Conservation (phyloP, 2,797 vertebrate genomes). For the Malurus leucopterus region DNA sequence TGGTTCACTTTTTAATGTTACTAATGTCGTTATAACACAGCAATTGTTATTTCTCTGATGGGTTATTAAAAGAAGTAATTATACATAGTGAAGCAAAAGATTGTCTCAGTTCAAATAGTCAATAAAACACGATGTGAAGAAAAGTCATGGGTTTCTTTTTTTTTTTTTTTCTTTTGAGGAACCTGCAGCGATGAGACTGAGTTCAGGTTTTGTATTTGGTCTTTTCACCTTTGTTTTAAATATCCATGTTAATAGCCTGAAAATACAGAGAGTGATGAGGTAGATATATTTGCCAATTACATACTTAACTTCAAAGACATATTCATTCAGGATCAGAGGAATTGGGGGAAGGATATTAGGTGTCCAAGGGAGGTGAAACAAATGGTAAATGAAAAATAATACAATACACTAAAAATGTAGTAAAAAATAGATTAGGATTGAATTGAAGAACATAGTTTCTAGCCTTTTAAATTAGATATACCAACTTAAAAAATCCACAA, state of each 20-base stretch:
- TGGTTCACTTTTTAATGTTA: neutral
- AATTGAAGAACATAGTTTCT: neutral
- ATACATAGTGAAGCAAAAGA: neutral
- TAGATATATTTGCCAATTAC: neutral
- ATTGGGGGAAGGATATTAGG: fast-evolving
- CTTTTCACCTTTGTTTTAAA: neutral
- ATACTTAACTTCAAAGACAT: neutral
- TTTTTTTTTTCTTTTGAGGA: neutral
- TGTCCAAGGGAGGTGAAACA: neutral
- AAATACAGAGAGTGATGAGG: neutral
- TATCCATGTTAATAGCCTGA: neutral
- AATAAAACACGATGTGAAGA: neutral
- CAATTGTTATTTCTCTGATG: neutral
- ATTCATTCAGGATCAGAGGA: neutral
- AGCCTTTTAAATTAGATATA: neutral
- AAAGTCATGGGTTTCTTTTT: neutral
- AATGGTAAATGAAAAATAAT: neutral
- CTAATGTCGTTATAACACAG: neutral
- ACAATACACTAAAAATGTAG: neutral
- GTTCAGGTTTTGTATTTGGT: neutral
- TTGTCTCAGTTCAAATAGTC: neutral
- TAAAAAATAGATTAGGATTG: neutral
- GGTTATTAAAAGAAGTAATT: neutral
- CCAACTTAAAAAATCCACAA: neutral
- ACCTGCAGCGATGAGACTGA: neutral